Base-by-base conservation (phyloP, 2,113 vertebrate genomes). In the Sinocyclocheilus anshuiensis region DNA sequence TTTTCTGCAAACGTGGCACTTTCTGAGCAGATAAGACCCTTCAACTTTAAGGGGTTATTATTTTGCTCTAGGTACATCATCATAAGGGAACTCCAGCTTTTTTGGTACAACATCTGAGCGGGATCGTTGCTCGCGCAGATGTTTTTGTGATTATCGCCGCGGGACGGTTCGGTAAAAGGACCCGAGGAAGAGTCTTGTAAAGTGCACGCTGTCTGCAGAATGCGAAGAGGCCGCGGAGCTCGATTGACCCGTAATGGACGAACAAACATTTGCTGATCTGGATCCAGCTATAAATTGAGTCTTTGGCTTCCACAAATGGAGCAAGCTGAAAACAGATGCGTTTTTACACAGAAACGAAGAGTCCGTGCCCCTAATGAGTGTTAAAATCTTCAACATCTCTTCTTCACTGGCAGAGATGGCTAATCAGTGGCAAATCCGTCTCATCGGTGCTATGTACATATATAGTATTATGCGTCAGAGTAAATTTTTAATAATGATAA, bases 201-300 rank as follows among this genome's bases (percentile, higher is more conserved):
- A 86, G 63, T 71, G 50, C 59, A 33, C 3, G 3, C 48, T 8
- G 72, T 29, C 36, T 12, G 42, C 53, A 11, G 69, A 67, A 71
- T 85, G n/a, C 39, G 4, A 39, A 39, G 24, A 77, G n/a, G 13
- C 75, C n/a, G n/a, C 10, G 81, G 61, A 20, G n/a, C 20, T 79
- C 59, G 26, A 67, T 65, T 86, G 86, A 69, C 80, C 80, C 22
- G 24, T 86, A 83, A 83, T 71, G 79, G 65, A 45, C 83, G 50
- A 72, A 78, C 50, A 81, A 78, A 72, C 36, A 76, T 26, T 61
- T n/a, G 29, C 33, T 77, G 15, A 82, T 79, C 33, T 39, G 48
- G 50, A 59, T 20, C 84, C 61, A 85, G 55, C 36, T 26, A 24
- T 80, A 26, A 79, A 86, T 86, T 22, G 22, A 29, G 18, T 48